Base-by-base conservation (phyloP, 2,888 invertebrate species). In the Drosophila neoperkinsi region DNA sequence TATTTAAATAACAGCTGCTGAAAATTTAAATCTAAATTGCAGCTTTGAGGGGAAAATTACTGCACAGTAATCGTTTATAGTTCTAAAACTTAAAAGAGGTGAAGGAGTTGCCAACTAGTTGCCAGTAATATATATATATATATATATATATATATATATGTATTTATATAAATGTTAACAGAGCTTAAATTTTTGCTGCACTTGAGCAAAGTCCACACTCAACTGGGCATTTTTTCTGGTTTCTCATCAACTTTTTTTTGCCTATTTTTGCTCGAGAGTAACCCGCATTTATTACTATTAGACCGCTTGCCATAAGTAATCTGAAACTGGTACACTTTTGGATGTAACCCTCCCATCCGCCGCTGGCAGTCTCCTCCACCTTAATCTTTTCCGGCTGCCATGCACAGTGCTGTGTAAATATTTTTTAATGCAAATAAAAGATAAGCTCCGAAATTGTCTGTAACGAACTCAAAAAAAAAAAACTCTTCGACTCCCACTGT, bases 361-460 rank as follows among this genome's bases (percentile, higher is more conserved):
- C n/a, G 9, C 10, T 7, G 13, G 4, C 9, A 13, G 21, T 31
- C 16, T 25, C 9, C n/a, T 16, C 4, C 46, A 25, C 25, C 28
- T 38, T 36, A 25, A 21, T 13, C 38, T 52, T 55, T 43, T 57
- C 41, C 56, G 58, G 63, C 69, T 76, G 71, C 67, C 69, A 67
- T 79, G 74, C 69, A 70, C 77, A 69, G 69, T 74, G 85, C 66
- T 85, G 86, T 72, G 86, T 85, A 85, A 88, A 88, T 83, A 86
- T 88, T 81, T 88, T 82, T 74, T 76, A 88, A 83, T 83, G 88
- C 86, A 86, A 86, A 88, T 88, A 80, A 72, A 62, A 78, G 89
- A 86, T 86, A 84, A 86, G 69, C 86, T 38, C 72, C 62, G 58
- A 73, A 81, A 78, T 78, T 79, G 77, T 74, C 67, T 74, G 82